Conservation (phyloP, 1,140 invertebrate genomes). For the Hypothenemus hampei region DNA sequence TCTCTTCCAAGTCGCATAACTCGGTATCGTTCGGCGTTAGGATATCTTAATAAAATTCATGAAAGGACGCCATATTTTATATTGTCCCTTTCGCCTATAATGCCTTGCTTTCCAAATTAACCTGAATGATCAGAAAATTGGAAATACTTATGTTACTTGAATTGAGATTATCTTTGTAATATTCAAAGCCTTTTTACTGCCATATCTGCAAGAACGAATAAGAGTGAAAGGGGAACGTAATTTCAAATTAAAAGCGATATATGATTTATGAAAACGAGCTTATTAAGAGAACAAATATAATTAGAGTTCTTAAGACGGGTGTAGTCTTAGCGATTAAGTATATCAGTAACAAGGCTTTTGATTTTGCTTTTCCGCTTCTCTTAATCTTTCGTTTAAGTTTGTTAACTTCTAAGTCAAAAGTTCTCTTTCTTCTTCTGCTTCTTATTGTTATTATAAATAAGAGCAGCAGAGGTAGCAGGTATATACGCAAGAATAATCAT, state of each 20-base stretch:
- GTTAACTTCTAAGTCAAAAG: not conserved
- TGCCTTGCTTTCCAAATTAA: constrained; percentile 28
- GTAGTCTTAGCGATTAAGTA: not conserved
- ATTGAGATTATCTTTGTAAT: too few relatives aligned
- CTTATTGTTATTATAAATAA: too few relatives aligned
- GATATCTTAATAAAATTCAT: constrained; percentile 70
- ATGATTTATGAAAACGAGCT: constrained; percentile 10
- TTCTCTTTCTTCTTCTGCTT: not conserved
- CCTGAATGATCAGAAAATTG: too few relatives aligned
- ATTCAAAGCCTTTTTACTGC: too few relatives aligned
- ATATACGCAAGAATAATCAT: not conserved
- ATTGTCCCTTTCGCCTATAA: constrained; percentile 49
- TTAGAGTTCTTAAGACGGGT: constrained; percentile 1
- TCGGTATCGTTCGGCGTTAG: constrained; percentile 46
- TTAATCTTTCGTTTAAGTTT: constrained; percentile 2
- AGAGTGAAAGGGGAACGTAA: too few relatives aligned
- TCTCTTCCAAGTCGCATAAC: constrained; percentile 39
- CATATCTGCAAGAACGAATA: too few relatives aligned
- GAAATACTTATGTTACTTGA: too few relatives aligned
- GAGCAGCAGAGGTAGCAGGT: not conserved
- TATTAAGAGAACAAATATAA: constrained; percentile 17
- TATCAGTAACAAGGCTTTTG: constrained; percentile 8
- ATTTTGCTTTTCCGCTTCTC: constrained; percentile 13
- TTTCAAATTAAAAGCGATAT: constrained; percentile 10
- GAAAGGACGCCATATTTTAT: constrained; percentile 66